Evolutionary conservation across 2,113 vertebrate species (phyloP).

Genomic region (Apodemus speciosus): DNA sequence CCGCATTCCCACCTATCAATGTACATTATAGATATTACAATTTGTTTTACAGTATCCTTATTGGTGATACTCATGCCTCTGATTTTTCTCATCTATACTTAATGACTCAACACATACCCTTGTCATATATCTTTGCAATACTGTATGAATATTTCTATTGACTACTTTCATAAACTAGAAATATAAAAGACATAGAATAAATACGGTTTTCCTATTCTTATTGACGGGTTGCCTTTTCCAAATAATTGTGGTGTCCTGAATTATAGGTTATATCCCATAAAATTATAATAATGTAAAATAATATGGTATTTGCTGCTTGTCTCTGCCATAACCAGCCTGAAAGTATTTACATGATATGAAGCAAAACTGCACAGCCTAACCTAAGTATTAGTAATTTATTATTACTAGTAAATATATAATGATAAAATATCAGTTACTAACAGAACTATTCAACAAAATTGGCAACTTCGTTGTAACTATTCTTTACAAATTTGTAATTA

Average conservation of each 20-base stretch:
- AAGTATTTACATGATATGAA: constrained; percentile 48
- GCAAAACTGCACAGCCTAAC: background rate
- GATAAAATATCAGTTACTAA: constrained; percentile 60
- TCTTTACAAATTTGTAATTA: constrained; percentile 67
- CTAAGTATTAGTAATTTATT: constrained; percentile 38
- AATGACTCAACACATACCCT: background rate
- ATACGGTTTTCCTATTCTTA: background rate
- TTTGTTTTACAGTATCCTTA: background rate
- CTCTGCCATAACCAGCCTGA: background rate
- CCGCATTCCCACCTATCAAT: background rate
- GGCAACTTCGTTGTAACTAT: constrained; percentile 58
- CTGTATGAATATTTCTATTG: background rate
- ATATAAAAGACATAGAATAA: background rate
- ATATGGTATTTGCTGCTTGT: background rate
- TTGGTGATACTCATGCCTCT: background rate
- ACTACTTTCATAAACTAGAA: constrained; percentile 38
- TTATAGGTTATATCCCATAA: background rate
- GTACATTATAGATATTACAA: background rate
- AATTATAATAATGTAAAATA: background rate
- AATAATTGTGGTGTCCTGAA: constrained; percentile 9
- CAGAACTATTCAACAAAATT: constrained; percentile 64
- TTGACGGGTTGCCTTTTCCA: background rate
- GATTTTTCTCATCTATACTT: constrained; percentile 8
- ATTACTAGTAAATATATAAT: constrained; percentile 58
- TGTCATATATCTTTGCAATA: background rate